Evolutionary conservation across 2,888 invertebrate genomes (phyloP).

Genomic region (Troides oblongomaculatus): DNA sequence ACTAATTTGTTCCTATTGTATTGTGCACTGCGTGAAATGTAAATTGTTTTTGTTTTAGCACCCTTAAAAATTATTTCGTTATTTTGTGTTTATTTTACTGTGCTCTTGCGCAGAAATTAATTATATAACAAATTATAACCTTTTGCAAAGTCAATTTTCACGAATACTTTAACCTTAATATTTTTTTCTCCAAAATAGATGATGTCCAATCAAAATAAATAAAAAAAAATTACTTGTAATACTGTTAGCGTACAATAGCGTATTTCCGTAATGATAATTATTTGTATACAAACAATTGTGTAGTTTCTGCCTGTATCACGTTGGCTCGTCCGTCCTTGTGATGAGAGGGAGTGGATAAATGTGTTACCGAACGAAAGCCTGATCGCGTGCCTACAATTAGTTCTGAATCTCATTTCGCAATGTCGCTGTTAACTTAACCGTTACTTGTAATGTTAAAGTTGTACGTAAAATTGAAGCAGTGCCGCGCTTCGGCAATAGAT

Average conservation of each 20-base stretch:
- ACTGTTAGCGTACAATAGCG: conserved; percentile 9
- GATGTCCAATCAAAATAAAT: conserved; percentile 18
- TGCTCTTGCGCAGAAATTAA: too few species aligned
- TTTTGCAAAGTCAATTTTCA: too few species aligned
- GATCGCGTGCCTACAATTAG: conserved; percentile 66
- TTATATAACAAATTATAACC: too few species aligned
- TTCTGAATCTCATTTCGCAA: conserved; percentile 58
- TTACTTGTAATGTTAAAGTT: neutral
- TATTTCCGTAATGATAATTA: neutral
- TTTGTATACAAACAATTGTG: conserved; percentile 2
- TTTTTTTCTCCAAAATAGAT: too few species aligned
- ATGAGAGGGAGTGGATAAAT: conserved; percentile 43
- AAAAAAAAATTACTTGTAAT: neutral
- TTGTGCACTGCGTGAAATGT: too few species aligned
- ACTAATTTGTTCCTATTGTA: too few species aligned
- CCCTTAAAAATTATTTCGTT: too few species aligned
- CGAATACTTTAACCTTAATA: too few species aligned
- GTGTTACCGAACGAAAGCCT: conserved; percentile 59
- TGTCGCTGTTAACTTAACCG: conserved; percentile 34
- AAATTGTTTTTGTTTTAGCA: too few species aligned
- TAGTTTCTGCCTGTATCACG: conserved; percentile 37
- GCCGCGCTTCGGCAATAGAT: conserved; percentile 29
- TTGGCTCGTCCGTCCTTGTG: conserved; percentile 72
- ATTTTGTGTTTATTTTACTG: too few species aligned
- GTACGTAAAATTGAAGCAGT: conserved; percentile 1